phyloP scores from a whole-genome alignment of 2,888 invertebrate species.

The Brachyptera risi region DNA sequence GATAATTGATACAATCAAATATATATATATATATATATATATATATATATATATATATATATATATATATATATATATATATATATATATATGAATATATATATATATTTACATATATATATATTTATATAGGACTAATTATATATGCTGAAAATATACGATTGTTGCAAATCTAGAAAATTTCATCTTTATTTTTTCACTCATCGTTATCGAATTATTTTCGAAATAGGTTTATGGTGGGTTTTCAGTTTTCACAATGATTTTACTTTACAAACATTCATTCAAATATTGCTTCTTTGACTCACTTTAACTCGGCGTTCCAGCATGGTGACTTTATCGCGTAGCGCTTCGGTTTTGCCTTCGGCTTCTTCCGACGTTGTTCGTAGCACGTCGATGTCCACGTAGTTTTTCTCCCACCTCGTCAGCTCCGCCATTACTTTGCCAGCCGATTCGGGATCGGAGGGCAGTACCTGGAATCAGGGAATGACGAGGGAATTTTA shows the following conservation, averaged over 20 bases:
- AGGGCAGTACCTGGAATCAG: constrained; percentile 55
- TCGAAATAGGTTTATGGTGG: too few species aligned
- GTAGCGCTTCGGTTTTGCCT: constrained; percentile 59
- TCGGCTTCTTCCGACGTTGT: constrained; percentile 63
- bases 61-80: background rate
- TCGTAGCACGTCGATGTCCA: constrained; percentile 73
- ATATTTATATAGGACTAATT: background rate
- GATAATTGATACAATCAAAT: too few species aligned
- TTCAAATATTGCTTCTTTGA: too few species aligned
- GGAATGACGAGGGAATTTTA: too few species aligned
- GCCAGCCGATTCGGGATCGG: constrained; percentile 60
- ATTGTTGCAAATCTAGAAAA: too few species aligned
- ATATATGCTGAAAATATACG: background rate
- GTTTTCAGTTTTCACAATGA: too few species aligned
- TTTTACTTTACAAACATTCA: too few species aligned
- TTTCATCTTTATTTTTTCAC: too few species aligned
- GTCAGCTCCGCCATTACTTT: constrained; percentile 64
- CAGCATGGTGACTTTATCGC: constrained; percentile 63
- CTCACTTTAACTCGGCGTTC: constrained; percentile 67
- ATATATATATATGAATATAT: background rate
- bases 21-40: too few species aligned
- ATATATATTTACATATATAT: background rate
- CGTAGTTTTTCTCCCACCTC: constrained; percentile 70
- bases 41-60: background rate
- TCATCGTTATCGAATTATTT: too few species aligned